A percentile compares a stretch with the other conserved stretches of the same genome.
These are phyloP conservation scores for Maniola hyperantus DNA, from an alignment of 2,888 invertebrate genomes.

Conservation along the genomic window DNA sequence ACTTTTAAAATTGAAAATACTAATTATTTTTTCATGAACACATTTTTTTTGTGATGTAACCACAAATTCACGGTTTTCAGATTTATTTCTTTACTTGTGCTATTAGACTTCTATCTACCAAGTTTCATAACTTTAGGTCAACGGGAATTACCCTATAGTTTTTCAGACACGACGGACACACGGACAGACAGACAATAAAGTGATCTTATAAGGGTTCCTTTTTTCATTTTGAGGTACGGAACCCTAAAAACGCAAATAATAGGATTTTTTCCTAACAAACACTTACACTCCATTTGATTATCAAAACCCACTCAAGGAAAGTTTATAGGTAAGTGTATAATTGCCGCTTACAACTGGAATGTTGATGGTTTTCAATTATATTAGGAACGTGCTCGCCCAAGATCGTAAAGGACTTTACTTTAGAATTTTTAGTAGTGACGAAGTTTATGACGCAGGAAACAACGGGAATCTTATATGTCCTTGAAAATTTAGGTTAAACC, in stretches of 20 bases:
- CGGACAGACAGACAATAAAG: too few relatives aligned
- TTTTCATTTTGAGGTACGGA: too few relatives aligned
- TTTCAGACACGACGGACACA: too few relatives aligned
- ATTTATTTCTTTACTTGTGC: too few relatives aligned
- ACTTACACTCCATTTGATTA: slow-evolving; percentile 40
- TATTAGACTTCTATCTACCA: too few relatives aligned
- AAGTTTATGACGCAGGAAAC: slow-evolving; percentile 9
- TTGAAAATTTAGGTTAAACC: slow-evolving; percentile 2
- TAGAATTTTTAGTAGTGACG: slow-evolving; percentile 6
- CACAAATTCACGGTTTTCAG: too few relatives aligned
- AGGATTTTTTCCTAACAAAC: slow-evolving; percentile 38
- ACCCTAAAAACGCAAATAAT: neutral
- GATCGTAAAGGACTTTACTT: slow-evolving; percentile 42
- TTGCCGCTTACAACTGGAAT: slow-evolving; percentile 50
- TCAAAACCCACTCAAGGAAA: slow-evolving; percentile 1
- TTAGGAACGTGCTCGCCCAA: slow-evolving; percentile 52
- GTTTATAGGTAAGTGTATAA: neutral
- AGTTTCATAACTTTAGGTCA: too few relatives aligned
- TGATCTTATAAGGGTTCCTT: too few relatives aligned
- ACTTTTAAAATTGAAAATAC: too few relatives aligned
- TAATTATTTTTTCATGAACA: too few relatives aligned
- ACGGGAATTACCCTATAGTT: too few relatives aligned
- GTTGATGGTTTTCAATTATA: slow-evolving; percentile 64
- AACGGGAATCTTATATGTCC: neutral
- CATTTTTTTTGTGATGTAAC: too few relatives aligned